A percentile compares a stretch with the other conserved stretches of the same genome.
These are phyloP conservation scores for Margarornis squamiger DNA, from an alignment of 2,797 vertebrate genomes.

Conservation along the genomic window DNA sequence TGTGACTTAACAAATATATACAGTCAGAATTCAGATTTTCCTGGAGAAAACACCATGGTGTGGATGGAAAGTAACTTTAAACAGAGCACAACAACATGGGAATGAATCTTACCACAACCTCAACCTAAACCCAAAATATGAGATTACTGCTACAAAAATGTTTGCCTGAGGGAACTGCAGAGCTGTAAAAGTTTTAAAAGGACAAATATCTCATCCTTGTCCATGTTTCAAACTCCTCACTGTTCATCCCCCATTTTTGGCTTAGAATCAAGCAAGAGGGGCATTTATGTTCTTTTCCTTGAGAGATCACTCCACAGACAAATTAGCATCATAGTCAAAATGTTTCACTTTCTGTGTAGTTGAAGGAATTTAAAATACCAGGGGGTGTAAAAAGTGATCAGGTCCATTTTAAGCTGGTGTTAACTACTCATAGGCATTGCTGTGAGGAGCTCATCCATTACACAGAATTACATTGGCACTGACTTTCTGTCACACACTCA, in stretches of 20 bases:
- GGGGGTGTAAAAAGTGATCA: neutral
- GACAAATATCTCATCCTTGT: neutral
- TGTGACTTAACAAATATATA: neutral
- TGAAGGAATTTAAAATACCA: neutral
- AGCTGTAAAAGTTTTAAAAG: neutral
- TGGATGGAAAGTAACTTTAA: neutral
- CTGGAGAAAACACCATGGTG: neutral
- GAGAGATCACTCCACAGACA: neutral
- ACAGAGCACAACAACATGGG: neutral
- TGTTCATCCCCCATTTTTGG: neutral
- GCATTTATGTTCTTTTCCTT: neutral
- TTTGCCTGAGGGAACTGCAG: neutral
- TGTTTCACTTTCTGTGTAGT: neutral
- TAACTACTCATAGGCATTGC: neutral
- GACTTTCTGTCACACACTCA: neutral
- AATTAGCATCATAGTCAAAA: neutral
- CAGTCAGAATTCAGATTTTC: neutral
- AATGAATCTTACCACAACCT: neutral
- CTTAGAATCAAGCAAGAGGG: neutral
- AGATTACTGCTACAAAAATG: neutral
- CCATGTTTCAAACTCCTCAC: neutral
- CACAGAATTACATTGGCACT: neutral
- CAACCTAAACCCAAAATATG: neutral
- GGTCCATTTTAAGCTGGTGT: neutral
- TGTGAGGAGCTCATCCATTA: neutral